Evolutionary conservation across 2,797 vertebrate genomes (phyloP).

Genomic region (Phrynocephalus guinanensis): DNA sequence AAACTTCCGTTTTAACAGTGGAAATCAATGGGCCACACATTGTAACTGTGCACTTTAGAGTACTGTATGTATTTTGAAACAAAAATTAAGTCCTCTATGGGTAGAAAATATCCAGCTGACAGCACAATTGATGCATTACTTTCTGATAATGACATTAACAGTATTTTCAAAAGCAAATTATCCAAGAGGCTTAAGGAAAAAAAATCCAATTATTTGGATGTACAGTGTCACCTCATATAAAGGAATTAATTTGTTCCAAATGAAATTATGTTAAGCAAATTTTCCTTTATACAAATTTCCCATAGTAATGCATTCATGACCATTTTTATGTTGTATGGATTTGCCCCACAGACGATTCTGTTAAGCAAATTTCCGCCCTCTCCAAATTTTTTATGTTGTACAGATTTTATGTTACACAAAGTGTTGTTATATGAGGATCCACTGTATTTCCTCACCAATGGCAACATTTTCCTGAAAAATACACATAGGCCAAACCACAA

Average conservation of each 20-base stretch:
- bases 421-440: neutral
- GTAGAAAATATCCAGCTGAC: neutral
- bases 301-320: no score
- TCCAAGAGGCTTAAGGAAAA: neutral
- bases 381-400: no score
- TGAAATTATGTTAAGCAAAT: no score
- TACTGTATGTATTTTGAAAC: neutral
- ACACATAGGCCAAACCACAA: neutral
- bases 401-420: no score
- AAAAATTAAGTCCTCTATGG: neutral
- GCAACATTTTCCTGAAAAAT: neutral
- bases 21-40: neutral
- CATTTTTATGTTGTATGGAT: no score
- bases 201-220: neutral
- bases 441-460: neutral
- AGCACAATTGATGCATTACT: neutral
- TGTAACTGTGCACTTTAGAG: neutral
- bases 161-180: neutral
- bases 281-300: no score
- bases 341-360: no score
- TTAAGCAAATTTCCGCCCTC: no score
- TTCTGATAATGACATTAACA: neutral
- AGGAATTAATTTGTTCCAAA: no score
- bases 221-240: no score
- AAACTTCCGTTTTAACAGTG: neutral